A percentile compares a stretch with the other conserved stretches of the same genome.
Conservation (phyloP, 2,888 invertebrate species). For the Ophion obscuratus region DNA sequence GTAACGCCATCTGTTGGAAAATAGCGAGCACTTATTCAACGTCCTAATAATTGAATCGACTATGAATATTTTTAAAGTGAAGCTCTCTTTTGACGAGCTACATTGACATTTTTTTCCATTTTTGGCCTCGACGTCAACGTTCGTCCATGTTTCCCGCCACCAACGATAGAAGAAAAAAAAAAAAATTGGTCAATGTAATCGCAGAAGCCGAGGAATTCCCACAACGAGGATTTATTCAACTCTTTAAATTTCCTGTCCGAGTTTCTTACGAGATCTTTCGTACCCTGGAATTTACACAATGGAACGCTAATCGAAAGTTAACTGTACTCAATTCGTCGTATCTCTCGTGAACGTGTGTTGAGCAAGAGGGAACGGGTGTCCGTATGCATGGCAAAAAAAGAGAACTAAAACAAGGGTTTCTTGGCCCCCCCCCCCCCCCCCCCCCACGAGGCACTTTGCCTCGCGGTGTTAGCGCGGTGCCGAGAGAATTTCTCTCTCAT, state of each 20-base stretch:
- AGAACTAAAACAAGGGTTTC: too few species aligned
- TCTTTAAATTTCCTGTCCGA: neutral
- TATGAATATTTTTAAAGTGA: too few species aligned
- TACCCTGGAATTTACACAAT: neutral
- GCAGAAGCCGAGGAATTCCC: neutral
- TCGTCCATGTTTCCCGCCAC: too few species aligned
- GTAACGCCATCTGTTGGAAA: too few species aligned
- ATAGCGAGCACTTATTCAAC: too few species aligned
- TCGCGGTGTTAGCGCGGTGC: conserved; percentile 40
- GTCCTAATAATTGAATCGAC: too few species aligned
- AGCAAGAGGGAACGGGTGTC: neutral
- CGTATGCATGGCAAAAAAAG: neutral
- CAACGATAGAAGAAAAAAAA: neutral
- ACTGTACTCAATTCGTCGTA: neutral
- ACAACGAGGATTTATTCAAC: neutral
- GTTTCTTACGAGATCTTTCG: neutral
- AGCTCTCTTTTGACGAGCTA: too few species aligned
- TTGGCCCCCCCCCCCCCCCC: neutral
- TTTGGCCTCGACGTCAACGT: too few species aligned
- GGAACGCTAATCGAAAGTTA: neutral
- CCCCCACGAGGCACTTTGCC: conserved; percentile 57
- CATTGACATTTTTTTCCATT: too few species aligned
- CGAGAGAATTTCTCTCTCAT: conserved; percentile 38
- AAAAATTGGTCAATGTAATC: neutral
- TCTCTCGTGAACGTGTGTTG: neutral